Percentiles rank a stretch among this genome's conserved stretches.
These are phyloP conservation scores for Planiliza haematocheilus DNA, from an alignment of 2,113 vertebrate species.

Conservation along the genomic window DNA sequence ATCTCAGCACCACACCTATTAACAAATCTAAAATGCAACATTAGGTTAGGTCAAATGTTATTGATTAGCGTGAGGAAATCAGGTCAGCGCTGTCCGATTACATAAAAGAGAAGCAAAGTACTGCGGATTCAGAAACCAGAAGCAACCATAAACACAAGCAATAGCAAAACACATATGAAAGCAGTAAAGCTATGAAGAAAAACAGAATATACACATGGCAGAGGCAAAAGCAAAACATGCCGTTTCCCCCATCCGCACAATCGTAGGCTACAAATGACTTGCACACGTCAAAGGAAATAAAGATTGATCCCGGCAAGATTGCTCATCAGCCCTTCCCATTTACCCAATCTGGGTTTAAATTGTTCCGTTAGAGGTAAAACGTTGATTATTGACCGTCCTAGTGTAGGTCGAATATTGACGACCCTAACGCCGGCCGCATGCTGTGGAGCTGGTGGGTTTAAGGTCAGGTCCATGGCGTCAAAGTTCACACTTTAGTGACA, in stretches of 20 bases:
- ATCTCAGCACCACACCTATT: no score
- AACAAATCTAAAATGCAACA: not conserved
- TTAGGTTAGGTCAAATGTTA: constrained; percentile 21
- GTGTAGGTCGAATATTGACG: constrained; percentile 37
- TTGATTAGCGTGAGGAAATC: constrained; percentile 12
- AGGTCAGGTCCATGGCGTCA: constrained; percentile 63
- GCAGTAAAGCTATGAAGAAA: not conserved
- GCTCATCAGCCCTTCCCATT: not conserved
- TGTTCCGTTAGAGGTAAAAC: constrained; percentile 25
- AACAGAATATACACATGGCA: not conserved
- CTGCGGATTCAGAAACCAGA: not conserved
- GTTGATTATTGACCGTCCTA: constrained; percentile 40
- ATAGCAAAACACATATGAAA: not conserved
- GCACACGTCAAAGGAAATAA: not conserved
- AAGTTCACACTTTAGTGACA: constrained; percentile 54
- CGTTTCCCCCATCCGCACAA: not conserved
- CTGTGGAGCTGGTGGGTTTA: constrained; percentile 40
- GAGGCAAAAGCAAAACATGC: not conserved
- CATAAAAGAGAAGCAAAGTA: not conserved
- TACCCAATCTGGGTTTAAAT: constrained; percentile 14
- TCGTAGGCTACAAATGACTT: not conserved
- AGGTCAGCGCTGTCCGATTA: not conserved
- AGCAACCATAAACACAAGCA: not conserved
- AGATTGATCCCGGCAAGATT: not conserved
- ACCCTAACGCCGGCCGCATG: constrained; percentile 12